phyloP scores from a whole-genome alignment of 2,888 invertebrate species.

The Plagodis dolabraria region DNA sequence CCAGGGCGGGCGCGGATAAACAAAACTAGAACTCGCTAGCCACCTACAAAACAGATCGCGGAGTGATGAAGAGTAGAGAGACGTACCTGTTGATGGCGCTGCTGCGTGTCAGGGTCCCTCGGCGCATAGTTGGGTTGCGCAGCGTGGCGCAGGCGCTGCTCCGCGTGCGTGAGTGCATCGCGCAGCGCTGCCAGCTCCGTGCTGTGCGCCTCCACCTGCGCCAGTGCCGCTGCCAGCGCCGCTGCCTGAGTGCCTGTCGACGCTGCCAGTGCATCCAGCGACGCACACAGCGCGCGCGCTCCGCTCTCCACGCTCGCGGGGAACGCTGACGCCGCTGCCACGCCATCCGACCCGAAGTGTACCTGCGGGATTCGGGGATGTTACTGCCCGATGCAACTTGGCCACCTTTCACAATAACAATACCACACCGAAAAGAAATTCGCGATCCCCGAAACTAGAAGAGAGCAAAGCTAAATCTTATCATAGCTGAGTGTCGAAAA shows the following conservation, averaged over 20 bases:
- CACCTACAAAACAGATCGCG: slow-evolving; percentile 37
- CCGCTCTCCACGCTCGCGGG: slow-evolving; percentile 88
- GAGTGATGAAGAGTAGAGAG: slow-evolving; percentile 29
- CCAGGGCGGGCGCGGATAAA: slow-evolving; percentile 51
- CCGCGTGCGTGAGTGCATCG: slow-evolving; percentile 93
- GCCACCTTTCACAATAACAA: not conserved
- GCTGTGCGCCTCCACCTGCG: slow-evolving; percentile 94
- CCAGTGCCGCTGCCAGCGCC: slow-evolving; percentile 90
- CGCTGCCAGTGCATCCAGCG: slow-evolving; percentile 88
- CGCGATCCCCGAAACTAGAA: not conserved
- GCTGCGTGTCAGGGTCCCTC: slow-evolving; percentile 92
- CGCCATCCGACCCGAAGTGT: slow-evolving; percentile 94
- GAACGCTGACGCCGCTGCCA: slow-evolving; percentile 90
- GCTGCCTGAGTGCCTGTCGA: slow-evolving; percentile 86
- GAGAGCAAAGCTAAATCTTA: too few relatives aligned
- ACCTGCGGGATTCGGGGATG: slow-evolving; percentile 81
- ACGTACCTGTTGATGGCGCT: slow-evolving; percentile 95
- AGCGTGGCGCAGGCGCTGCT: slow-evolving; percentile 93
- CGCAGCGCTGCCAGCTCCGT: slow-evolving; percentile 94
- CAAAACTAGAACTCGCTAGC: slow-evolving; percentile 1
- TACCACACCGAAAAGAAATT: not conserved
- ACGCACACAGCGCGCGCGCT: slow-evolving; percentile 88
- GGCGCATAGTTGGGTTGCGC: slow-evolving; percentile 93
- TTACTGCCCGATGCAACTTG: not conserved
- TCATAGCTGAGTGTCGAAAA: slow-evolving; percentile 28